phyloP scores from a whole-genome alignment of 2,888 invertebrate genomes.

The Mamestra brassicae region DNA sequence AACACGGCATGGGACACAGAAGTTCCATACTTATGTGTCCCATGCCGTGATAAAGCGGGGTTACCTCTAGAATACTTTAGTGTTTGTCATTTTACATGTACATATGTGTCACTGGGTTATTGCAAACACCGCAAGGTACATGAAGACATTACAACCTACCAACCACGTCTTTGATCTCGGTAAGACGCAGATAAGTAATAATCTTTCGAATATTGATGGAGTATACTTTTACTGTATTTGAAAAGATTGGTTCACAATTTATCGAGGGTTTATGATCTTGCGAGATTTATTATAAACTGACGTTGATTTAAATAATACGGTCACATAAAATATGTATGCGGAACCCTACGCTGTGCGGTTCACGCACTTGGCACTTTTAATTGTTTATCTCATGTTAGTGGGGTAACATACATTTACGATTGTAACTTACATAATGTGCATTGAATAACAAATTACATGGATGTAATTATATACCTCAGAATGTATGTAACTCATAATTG shows the following conservation, averaged over 20 bases:
- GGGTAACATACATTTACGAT: conserved; percentile 27
- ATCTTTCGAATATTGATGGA: neutral
- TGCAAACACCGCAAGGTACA: too few relatives aligned
- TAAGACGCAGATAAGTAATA: too few relatives aligned
- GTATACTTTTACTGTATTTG: neutral
- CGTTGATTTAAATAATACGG: neutral
- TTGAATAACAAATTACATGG: conserved; percentile 65
- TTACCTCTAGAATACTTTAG: too few relatives aligned
- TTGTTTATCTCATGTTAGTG: conserved; percentile 22
- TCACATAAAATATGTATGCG: neutral
- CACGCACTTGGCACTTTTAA: neutral
- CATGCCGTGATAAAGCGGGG: too few relatives aligned
- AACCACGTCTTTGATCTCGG: too few relatives aligned
- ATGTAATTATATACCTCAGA: conserved; percentile 46
- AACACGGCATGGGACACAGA: too few relatives aligned
- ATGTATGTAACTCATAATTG: conserved; percentile 57
- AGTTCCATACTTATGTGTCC: too few relatives aligned
- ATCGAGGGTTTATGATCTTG: neutral
- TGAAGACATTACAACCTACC: too few relatives aligned
- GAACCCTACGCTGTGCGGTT: neutral
- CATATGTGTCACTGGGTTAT: too few relatives aligned
- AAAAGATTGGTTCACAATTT: neutral
- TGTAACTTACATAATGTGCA: conserved; percentile 52
- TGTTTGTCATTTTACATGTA: too few relatives aligned
- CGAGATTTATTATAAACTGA: neutral